Conservation (phyloP, 2,113 vertebrate genomes). For the Lota lota region DNA sequence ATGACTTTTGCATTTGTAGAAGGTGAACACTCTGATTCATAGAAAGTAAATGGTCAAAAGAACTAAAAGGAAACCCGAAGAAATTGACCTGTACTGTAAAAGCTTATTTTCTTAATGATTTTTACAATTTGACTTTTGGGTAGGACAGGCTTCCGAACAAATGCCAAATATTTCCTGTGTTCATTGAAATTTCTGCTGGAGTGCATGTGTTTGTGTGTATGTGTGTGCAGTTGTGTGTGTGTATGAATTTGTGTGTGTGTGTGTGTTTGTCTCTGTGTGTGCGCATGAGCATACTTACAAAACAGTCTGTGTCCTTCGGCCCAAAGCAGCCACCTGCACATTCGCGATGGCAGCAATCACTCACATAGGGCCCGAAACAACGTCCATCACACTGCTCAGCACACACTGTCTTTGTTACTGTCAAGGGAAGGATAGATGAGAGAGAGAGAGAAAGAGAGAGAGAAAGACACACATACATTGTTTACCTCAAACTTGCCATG, state of each 20-base stretch:
- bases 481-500: not conserved
- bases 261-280: not conserved
- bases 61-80: not conserved
- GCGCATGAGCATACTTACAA: constrained; percentile 75
- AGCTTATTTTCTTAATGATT: not conserved
- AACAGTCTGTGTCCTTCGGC: constrained; percentile 96
- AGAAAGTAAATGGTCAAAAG: constrained; percentile 18
- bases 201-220: not conserved
- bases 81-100: constrained; percentile 4
- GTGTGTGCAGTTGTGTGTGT: not conserved
- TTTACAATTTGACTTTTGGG: not conserved
- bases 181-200: not conserved
- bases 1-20: not conserved
- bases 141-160: not conserved
- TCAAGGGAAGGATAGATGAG: constrained; percentile 26
- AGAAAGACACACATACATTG: not conserved
- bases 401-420: constrained; percentile 96
- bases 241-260: not conserved
- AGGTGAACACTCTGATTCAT: constrained; percentile 6
- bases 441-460: constrained; percentile 16
- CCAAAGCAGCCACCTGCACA: constrained; percentile 95
- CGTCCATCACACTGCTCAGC: constrained; percentile 95
- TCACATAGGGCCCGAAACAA: constrained; percentile 94
- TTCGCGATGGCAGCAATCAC: constrained; percentile 96
- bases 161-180: not conserved